Evolutionary conservation across 2,797 vertebrate species (phyloP), one percentile per base, ranked within the genome.

Genomic region (Sphaeramia orbicularis): DNA sequence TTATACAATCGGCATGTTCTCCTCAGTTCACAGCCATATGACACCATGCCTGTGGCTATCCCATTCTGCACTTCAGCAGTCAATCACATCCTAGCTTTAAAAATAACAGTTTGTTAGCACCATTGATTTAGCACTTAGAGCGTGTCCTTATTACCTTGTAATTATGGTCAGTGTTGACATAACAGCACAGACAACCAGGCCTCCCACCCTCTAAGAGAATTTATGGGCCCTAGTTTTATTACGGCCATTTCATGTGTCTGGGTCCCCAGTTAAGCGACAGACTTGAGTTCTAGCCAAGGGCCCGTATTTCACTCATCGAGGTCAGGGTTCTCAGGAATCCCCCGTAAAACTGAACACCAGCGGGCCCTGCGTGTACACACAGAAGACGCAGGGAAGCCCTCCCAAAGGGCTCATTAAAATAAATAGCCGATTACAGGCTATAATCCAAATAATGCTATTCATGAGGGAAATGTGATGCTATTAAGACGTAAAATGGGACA

Each of bases 101-200:
- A 93, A 92, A 92, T 92, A 93, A 92, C 93, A 94, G 91, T 94
- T 94, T 93, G 92, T 94, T 95, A 94, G 91, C 90, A 64, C 89
- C 93, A 94, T 94, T 94, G 94, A 95, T 95, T 95, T 94, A 93
- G 90, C 93, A 94, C 93, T 93, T 93, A 92, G 83, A 92, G 90
- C 91, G 88, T 93, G 90, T 93, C 91, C 93, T 93, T 93, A 93
- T 93, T 94, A 93, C 93, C 91, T 93, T 93, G 92, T 94, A 94
- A 95, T 95, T 95, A 95, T 91, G 90, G 90, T 92, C 89, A 87
- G 91, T 93, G 93, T 94, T 94, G 93, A 94, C 93, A 94, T 92
- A 94, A 94, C 89, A 91, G 83, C 88, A 80, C 67, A 92, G 89
- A 94, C 91, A 91, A 90, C 79, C 79, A 80, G 79, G 87, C 81